Evolutionary conservation across 2,113 vertebrate genomes (phyloP), one percentile per base, ranked within the genome.

Genomic region (Lepidothrix coronata): DNA sequence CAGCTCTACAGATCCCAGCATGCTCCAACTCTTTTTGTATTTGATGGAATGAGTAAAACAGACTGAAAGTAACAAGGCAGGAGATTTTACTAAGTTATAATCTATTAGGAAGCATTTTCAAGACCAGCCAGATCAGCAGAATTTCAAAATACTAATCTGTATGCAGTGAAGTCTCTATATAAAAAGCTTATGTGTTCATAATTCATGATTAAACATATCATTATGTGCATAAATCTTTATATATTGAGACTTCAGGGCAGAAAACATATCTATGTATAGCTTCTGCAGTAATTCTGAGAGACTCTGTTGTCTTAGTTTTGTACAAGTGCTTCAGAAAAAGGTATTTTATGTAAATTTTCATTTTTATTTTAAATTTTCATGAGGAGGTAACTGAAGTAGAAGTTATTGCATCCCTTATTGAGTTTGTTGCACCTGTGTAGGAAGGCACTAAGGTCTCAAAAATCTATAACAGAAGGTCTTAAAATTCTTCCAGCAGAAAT

Each of bases 141-240:
- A 80, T 93, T 87, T 84, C 46, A 83, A 44, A 31, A 37, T 46
- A 48, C 51, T 72, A 14, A 78, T 85, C 62, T 90, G 21, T 59
- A 73, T 91, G 27, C 76, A 79, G 12, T 73, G 35, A 67, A 81
- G 12, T 37, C 30, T 82, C 44, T 67, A 63, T 67, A 79, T 70
- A 62, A 72, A 91, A 88, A 88, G 7, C 20, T 61, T 82, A 39
- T 82, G 31, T 85, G 35, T 79, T 91, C 78, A 63, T 88, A 88
- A 92, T 61, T 90, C 93, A 72, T 85, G 41, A 72, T 54, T 90
- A 88, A 92, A 79, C 11, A 30, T 57, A 63, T 61, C 5, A 48
- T 85, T 85, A 88, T 73, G 9, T 68, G 24, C 62, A 92, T 93
- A 93, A 79, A 80, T 83, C 35, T 72, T 88, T 79, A 95, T 39